Evolutionary conservation across 2,888 invertebrate species (phyloP), one percentile per base, ranked within the genome.

Genomic region (Eledona agricola): DNA sequence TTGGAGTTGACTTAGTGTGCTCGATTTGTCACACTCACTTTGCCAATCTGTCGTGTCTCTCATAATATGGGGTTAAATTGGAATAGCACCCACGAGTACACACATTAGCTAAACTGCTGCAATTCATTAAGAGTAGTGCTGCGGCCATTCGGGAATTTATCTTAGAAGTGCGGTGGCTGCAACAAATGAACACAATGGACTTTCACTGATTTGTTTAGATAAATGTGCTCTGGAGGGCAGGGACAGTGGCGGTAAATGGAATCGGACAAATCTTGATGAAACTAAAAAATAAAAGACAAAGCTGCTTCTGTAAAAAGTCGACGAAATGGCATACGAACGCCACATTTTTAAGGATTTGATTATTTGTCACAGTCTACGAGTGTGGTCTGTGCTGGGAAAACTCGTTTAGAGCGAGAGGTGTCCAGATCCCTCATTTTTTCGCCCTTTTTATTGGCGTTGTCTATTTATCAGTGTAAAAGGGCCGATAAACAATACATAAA

Each of bases 11-110:
- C 71, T 71, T 67, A 65, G 55, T 66, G 57, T 58, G 62, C 60
- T 63, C 66, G 70, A 73, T 73, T 73, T 72, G 73, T 72, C 72
- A 71, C 72, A 70, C 71, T 70, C 66, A 68, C 66, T 70, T 67
- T 68, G 64, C 66, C 72, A 72, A 72, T 72, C 70, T 72, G 72
- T 72, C 68, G 61, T 60, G 63, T 62, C 52, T 43, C 57, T 51
- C 55, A 63, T 64, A 61, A 64, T 63, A 62, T 57, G 62, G 65
- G 66, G 66, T 66, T 59, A 66, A 65, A 60, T 59, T 62, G 65
- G 58, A 59, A 61, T 49, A 51, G 56, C 56, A 56, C 57, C 59
- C 52, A 56, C 35, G 53, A 52, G 52, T 56, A 60, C 59, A 52
- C 52, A 57, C 54, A 63, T 60, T 62, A 62, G 60, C 64, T 64